These are phyloP conservation scores for Pachyseris speciosa DNA, from an alignment of 64 coral and sea anemone genomes.

Conservation along the genomic window DNA sequence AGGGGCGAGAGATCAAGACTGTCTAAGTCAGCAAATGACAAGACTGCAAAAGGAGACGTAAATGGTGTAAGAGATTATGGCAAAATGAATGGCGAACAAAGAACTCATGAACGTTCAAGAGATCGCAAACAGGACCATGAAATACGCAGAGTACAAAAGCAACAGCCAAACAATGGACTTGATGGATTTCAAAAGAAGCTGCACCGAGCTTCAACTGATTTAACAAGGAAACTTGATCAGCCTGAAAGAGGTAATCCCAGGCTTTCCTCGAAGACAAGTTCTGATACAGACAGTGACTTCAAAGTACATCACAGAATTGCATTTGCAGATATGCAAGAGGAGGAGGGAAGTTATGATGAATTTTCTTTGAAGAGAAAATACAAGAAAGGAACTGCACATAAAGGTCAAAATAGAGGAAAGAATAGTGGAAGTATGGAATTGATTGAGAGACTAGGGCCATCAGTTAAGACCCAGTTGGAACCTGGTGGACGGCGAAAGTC, in stretches of 20 bases:
- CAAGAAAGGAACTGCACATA: slow-evolving; percentile 42
- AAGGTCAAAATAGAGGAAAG: neutral
- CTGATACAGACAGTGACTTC: slow-evolving; percentile 2
- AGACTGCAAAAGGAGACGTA: neutral
- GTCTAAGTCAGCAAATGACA: neutral
- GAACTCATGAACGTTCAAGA: neutral
- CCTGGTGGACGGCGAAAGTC: neutral
- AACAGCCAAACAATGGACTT: neutral
- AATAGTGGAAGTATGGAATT: neutral
- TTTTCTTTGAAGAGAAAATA: slow-evolving; percentile 79
- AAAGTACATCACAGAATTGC: neutral
- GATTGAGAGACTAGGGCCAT: neutral
- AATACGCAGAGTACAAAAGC: neutral
- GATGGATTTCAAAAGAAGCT: slow-evolving; percentile 15
- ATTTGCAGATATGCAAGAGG: slow-evolving; percentile 1
- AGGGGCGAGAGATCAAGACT: neutral
- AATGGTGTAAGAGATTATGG: neutral
- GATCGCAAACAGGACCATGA: slow-evolving; percentile 15
- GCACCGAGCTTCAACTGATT: neutral
- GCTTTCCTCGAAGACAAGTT: slow-evolving; percentile 9
- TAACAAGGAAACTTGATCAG: neutral
- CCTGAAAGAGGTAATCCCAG: neutral
- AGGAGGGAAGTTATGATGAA: slow-evolving; percentile 53
- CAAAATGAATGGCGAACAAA: slow-evolving; percentile 21
- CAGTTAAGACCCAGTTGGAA: neutral